Evolutionary conservation across 1,140 invertebrate species (phyloP), one percentile per base, ranked within the genome.

Genomic region (Leptonema lineaticorne): DNA sequence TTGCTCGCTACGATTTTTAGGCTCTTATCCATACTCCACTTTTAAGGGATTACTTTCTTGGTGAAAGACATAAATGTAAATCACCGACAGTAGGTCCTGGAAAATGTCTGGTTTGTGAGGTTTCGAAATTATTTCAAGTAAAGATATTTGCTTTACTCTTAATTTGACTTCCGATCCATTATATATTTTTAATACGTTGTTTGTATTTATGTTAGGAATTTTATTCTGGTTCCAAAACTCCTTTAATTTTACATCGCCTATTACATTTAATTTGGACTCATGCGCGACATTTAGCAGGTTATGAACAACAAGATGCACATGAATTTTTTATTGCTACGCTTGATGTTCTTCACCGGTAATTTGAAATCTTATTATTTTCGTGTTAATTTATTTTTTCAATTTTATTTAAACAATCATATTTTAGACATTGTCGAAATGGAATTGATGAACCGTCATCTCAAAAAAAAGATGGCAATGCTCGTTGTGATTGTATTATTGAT

Each of bases 281-380:
- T 80, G 96, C 95, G 27, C 87, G 90, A 66, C 94, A 98, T 79
- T 86, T 99, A 70, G 95, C 96, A 28, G 95, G 96, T 33, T 96
- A 98, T 79, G 93, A 97, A 77, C 96, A 99, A 78, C 96, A 99
- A 80, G 97, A 99, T 81, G 96, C 97, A 63, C 97, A 99, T 77
- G 97, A 99, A 83, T 98, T 98, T 82, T 97, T 99, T 75, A 97
- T 98, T 58, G 94, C 95, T 16, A 93, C 93, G 1, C 83, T 99
- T 22, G 92, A 98, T 78, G 90, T 97, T 5, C 79, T 99, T 24
- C 96, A 99, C 80, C 84, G 90, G 77, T 94, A 93, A n/a, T n/a
- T n/a, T n/a, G n/a, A n/a, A n/a, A n/a, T n/a, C n/a, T n/a, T n/a
- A n/a, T n/a, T n/a, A n/a, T n/a, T n/a, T n/a, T n/a, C n/a, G n/a